Evolutionary conservation across 1,140 invertebrate genomes (phyloP).

Genomic region (Pachyrhynchus sulphureomaculatus): DNA sequence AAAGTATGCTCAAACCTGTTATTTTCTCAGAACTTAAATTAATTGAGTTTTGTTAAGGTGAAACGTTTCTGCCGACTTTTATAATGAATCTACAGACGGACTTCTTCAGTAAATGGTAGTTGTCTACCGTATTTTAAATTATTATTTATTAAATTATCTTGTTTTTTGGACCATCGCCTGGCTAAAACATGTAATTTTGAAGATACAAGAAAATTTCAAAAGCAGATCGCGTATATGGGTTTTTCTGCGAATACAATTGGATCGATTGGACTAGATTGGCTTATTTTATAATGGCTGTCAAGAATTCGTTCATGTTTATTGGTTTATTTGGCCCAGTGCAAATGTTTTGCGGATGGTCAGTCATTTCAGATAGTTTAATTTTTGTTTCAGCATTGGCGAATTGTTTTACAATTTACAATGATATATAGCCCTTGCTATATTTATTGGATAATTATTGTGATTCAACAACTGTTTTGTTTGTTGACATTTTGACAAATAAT

Average conservation of each 20-base stretch:
- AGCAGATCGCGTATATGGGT: slow-evolving; percentile 5
- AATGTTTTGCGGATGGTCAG: no score
- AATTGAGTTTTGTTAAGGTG: slow-evolving; percentile 44
- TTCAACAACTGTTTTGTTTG: no score
- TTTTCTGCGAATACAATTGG: slow-evolving; percentile 21
- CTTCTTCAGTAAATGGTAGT: slow-evolving; percentile 48
- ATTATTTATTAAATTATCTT: slow-evolving; percentile 41
- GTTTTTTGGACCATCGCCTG: slow-evolving; percentile 18
- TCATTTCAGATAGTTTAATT: no score
- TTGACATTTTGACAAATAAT: no score
- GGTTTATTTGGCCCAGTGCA: no score
- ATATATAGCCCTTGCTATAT: no score
- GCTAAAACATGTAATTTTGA: slow-evolving; percentile 23
- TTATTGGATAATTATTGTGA: no score
- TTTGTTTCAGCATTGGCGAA: no score
- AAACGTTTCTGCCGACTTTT: slow-evolving; percentile 42
- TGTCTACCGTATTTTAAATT: slow-evolving; percentile 44
- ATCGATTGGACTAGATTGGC: slow-evolving; percentile 13
- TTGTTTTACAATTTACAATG: no score
- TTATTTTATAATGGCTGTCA: background rate
- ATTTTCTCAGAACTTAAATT: slow-evolving; percentile 47
- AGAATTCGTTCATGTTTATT: no score
- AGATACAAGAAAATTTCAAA: slow-evolving; percentile 13
- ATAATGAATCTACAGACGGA: slow-evolving; percentile 41
- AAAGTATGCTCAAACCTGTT: slow-evolving; percentile 41